Conservation (phyloP, 2,797 vertebrate species). For the Chelon labrosus region DNA sequence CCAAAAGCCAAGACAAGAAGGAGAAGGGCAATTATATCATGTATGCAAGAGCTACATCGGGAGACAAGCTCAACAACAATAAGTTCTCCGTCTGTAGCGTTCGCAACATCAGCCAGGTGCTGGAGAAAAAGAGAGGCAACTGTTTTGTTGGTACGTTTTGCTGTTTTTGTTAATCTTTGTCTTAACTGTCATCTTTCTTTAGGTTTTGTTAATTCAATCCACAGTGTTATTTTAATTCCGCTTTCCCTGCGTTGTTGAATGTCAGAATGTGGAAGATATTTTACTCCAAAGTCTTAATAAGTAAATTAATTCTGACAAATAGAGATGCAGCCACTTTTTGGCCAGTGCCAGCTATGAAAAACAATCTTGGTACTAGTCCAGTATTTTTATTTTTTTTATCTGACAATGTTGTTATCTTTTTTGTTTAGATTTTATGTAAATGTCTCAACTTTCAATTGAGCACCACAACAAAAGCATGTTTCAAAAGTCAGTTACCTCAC, state of each 20-base stretch:
- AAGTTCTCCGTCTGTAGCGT: constrained; percentile 97
- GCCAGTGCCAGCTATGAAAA: constrained; percentile 16
- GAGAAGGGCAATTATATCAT: constrained; percentile 99
- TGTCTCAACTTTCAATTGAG: background rate
- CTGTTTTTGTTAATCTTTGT: background rate
- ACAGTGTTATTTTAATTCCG: background rate
- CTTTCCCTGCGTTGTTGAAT: background rate
- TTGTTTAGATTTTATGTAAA: background rate
- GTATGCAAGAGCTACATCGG: constrained; percentile 98
- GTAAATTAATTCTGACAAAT: constrained; percentile 6
- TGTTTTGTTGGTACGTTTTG: constrained; percentile 95
- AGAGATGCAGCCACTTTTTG: constrained; percentile 2
- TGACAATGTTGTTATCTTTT: constrained; percentile 4
- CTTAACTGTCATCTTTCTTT: background rate
- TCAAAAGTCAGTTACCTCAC: background rate
- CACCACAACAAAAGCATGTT: background rate
- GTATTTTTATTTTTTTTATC: constrained; percentile 28
- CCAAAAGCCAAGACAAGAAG: constrained; percentile 95
- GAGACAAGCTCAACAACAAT: constrained; percentile 99
- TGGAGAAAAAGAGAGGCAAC: constrained; percentile 96
- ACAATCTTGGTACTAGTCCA: constrained; percentile 8
- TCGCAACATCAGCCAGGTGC: constrained; percentile 98
- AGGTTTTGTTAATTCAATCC: background rate
- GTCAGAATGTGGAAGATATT: background rate
- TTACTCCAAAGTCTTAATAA: constrained; percentile 15